Evolutionary conservation across 2,888 invertebrate species (phyloP).

Genomic region (Nipponacmea schrenckii): DNA sequence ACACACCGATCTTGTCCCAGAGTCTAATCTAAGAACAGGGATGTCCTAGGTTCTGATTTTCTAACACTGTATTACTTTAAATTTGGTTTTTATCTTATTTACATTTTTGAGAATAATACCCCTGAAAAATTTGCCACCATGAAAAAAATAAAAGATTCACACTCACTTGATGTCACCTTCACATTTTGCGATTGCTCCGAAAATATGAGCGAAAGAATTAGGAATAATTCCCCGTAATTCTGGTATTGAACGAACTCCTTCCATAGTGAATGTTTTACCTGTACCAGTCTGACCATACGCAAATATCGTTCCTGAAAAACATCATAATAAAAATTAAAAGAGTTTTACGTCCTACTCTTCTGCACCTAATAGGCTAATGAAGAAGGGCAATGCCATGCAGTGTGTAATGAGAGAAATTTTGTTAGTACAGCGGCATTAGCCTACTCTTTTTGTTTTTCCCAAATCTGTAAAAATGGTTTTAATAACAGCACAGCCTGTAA

Average conservation of each 20-base stretch:
- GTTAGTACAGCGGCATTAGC: not conserved
- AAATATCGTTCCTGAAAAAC: conserved; percentile 72
- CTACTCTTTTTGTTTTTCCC: not conserved
- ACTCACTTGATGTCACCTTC: conserved; percentile 86
- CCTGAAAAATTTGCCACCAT: too few relatives aligned
- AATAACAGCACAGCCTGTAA: too few relatives aligned
- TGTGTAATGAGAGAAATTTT: too few relatives aligned
- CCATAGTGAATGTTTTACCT: conserved; percentile 99
- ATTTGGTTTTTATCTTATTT: too few relatives aligned
- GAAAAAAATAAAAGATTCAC: too few relatives aligned
- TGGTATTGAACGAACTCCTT: conserved; percentile 86
- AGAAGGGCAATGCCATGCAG: too few relatives aligned
- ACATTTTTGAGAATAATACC: too few relatives aligned
- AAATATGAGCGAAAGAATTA: conserved; percentile 98
- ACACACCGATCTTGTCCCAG: too few relatives aligned
- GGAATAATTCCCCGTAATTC: conserved; percentile 96
- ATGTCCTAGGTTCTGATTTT: too few relatives aligned
- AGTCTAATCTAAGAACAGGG: too few relatives aligned
- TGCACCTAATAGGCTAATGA: not conserved
- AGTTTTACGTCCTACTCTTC: too few relatives aligned
- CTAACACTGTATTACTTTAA: too few relatives aligned
- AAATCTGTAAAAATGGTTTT: not conserved
- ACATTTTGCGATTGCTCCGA: conserved; percentile 95
- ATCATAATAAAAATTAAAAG: conserved; percentile 8
- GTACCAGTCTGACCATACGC: conserved; percentile 83